These are phyloP conservation scores for Cottus gobio DNA, from an alignment of 2,113 vertebrate species.

Conservation along the genomic window DNA sequence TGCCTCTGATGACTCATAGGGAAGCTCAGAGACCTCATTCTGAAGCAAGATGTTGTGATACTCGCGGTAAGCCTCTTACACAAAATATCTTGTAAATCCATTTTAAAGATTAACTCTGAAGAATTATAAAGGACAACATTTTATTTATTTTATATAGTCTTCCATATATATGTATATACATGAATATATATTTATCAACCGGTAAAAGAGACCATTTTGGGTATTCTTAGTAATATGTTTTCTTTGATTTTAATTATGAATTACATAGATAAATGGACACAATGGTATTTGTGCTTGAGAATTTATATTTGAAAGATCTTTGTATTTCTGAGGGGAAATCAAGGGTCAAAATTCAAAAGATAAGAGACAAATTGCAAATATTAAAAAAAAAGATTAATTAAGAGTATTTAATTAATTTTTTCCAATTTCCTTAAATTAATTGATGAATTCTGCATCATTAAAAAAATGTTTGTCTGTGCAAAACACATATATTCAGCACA, in stretches of 20 bases:
- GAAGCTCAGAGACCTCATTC: constrained; percentile 6
- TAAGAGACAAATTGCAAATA: too few species aligned
- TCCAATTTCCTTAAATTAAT: neutral
- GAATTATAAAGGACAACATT: neutral
- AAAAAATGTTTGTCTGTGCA: neutral
- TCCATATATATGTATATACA: neutral
- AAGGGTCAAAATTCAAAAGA: too few species aligned
- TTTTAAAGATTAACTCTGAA: neutral
- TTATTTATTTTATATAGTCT: neutral
- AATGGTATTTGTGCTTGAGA: neutral
- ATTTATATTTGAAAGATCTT: neutral
- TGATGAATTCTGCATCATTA: neutral
- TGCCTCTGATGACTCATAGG: constrained; percentile 17
- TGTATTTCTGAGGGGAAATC: too few species aligned
- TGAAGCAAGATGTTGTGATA: constrained; percentile 7
- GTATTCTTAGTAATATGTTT: neutral
- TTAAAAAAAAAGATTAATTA: neutral
- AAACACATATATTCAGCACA: neutral
- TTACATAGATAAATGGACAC: neutral
- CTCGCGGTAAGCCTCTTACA: neutral
- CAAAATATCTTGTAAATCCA: neutral
- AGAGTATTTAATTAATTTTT: neutral
- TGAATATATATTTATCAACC: neutral
- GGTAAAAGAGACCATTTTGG: neutral
- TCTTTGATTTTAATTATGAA: neutral